Conservation (phyloP, 2,888 invertebrate genomes). For the Cyrtodaria siliqua region DNA sequence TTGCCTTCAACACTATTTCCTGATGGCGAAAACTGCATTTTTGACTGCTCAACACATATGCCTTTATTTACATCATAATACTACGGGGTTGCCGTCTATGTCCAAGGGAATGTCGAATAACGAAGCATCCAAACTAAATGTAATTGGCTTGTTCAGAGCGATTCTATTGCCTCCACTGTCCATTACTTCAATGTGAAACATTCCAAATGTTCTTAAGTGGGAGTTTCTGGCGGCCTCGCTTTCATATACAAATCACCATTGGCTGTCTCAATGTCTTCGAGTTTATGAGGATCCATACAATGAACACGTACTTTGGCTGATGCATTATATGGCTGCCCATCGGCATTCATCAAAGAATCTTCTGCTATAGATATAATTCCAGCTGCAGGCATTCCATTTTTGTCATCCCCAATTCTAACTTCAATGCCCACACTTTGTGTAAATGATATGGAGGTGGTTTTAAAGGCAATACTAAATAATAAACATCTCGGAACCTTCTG, state of each 20-base stretch:
- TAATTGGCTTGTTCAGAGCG: conserved; percentile 29
- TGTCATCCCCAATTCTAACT: conserved; percentile 22
- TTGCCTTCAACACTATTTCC: background rate
- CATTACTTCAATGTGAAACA: conserved; percentile 40
- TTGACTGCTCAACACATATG: conserved; percentile 40
- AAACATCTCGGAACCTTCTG: conserved; percentile 8
- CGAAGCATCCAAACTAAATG: conserved; percentile 31
- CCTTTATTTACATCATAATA: conserved; percentile 48
- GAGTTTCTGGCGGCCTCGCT: conserved; percentile 15
- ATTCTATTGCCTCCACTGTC: conserved; percentile 25
- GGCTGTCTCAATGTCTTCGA: conserved; percentile 34
- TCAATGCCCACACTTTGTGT: conserved; percentile 10
- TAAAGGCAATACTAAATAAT: conserved; percentile 26
- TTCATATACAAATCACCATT: conserved; percentile 46
- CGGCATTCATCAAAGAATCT: conserved; percentile 29
- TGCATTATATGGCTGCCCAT: conserved; percentile 31
- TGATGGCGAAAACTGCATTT: conserved; percentile 20
- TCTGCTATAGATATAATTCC: conserved; percentile 32
- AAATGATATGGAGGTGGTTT: conserved; percentile 42
- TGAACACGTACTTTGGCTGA: conserved; percentile 33
- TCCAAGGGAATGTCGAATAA: conserved; percentile 35
- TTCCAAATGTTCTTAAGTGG: conserved; percentile 46
- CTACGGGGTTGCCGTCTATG: conserved; percentile 43
- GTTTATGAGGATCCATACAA: conserved; percentile 45
- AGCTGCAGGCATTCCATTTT: conserved; percentile 7